Evolutionary conservation across 2,113 vertebrate genomes (phyloP).

Genomic region (Hypomesus transpacificus): DNA sequence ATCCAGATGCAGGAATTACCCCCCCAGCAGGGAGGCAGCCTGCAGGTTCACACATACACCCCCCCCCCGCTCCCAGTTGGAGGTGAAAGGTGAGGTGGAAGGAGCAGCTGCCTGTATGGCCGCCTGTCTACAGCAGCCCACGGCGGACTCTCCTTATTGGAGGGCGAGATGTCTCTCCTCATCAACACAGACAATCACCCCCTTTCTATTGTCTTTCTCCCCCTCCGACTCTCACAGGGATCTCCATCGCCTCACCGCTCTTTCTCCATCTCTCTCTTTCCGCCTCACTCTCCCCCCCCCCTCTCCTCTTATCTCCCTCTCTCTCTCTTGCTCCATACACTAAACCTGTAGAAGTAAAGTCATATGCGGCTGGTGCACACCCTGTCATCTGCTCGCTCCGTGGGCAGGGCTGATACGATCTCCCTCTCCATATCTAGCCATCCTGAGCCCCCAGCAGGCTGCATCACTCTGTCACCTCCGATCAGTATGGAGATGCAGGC

Average conservation of each 20-base stretch:
- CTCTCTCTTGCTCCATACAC: slow-evolving; percentile 1
- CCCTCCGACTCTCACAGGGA: neutral
- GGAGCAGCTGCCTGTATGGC: slow-evolving; percentile 63
- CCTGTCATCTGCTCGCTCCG: slow-evolving; percentile 42
- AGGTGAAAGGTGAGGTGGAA: slow-evolving; percentile 52
- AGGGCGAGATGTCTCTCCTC: slow-evolving; percentile 37
- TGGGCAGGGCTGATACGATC: slow-evolving; percentile 52
- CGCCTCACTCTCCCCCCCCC: slow-evolving; percentile 15
- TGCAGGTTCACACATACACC: slow-evolving; percentile 31
- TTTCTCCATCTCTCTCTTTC: slow-evolving; percentile 25
- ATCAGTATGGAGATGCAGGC: slow-evolving; percentile 45
- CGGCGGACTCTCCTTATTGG: slow-evolving; percentile 53
- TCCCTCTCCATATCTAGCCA: slow-evolving; percentile 40
- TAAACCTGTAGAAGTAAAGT: slow-evolving; percentile 42
- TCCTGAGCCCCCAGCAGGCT: slow-evolving; percentile 52
- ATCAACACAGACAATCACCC: slow-evolving; percentile 37
- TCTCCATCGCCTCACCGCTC: slow-evolving; percentile 27
- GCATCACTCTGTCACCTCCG: slow-evolving; percentile 65
- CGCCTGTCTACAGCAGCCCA: slow-evolving; percentile 38
- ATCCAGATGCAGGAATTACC: slow-evolving; percentile 65
- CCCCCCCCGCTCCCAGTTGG: slow-evolving; percentile 34
- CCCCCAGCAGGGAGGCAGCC: slow-evolving; percentile 57
- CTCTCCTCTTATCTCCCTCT: slow-evolving; percentile 3
- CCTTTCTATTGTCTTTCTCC: too few relatives aligned
- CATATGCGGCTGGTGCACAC: slow-evolving; percentile 32